Base-by-base conservation (phyloP, 1,140 invertebrate genomes). In the Drosophila burlai region DNA sequence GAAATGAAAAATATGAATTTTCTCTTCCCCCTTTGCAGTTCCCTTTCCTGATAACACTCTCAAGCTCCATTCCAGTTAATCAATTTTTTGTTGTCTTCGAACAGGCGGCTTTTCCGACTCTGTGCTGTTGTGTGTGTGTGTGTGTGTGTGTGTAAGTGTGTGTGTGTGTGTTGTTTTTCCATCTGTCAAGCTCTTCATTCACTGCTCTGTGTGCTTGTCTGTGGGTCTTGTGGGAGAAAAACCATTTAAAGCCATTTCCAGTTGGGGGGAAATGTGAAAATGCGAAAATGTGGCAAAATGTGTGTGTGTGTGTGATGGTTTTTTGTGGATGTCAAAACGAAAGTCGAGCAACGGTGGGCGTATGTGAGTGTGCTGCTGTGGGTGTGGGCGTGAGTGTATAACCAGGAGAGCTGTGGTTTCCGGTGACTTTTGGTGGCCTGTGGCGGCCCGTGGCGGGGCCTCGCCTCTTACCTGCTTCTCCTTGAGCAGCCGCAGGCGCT, bases 401-500 rank as follows among this genome's bases (percentile, higher is more conserved):
- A 54, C 36, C 46, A 62, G 61, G 42, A 74, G 46, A 62, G 49
- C 67, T 47, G 67, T 52, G 60, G 69, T 64, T 55, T 54, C 31
- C 38, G 58, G 47, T 54, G 69, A 24, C 65, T 71, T 34, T 71
- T 34, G 36, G 49, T 60, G 49, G 59, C 38, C 38, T 36, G 36
- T 55, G 24, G 24, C 24, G 2, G 52, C 46, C 38, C 43, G 29
- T 62, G 38, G 29, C 45, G 31, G 31, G 49, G 60, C 26, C 46
- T 16, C 47, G 15, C 24, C 94, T 94, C 94, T 94, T 50, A 97
- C 97, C 92, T 97, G 96, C 92, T 97, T 97, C 84, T 97, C 97
- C 85, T 97, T 97, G 0, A 98, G 94, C 10, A 98, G 92, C 80
- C 97, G 96, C 9, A 98, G 92, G 55, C 97, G 93, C 18, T 96